These are phyloP conservation scores for Vidua chalybeata DNA, from an alignment of 2,113 vertebrate genomes.

Conservation along the genomic window DNA sequence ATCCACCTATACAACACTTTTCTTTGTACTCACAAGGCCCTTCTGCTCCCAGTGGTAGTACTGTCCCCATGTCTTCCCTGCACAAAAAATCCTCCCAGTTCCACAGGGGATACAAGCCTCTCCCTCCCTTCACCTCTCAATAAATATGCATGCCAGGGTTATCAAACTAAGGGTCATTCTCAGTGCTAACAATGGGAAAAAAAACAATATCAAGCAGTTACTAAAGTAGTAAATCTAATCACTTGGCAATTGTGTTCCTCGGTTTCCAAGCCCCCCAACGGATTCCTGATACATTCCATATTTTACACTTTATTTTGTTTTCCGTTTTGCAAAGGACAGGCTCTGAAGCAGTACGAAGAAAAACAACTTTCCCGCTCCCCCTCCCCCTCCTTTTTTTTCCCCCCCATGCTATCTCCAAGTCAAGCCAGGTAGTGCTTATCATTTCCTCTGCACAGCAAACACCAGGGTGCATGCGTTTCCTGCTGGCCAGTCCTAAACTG, in stretches of 20 bases:
- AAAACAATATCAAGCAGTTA: background rate
- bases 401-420: slow-evolving; percentile 40
- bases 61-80: background rate
- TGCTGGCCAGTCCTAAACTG: slow-evolving; percentile 48
- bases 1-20: background rate
- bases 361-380: background rate
- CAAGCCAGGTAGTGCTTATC: slow-evolving; percentile 76
- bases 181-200: background rate
- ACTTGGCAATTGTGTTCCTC: background rate
- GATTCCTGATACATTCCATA: slow-evolving; percentile 23
- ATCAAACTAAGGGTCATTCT: background rate
- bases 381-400: background rate
- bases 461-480: slow-evolving; percentile 73
- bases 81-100: background rate
- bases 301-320: slow-evolving; percentile 61
- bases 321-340: slow-evolving; percentile 49
- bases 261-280: background rate
- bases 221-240: background rate
- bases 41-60: background rate
- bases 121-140: background rate
- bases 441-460: slow-evolving; percentile 64
- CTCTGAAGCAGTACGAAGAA: slow-evolving; percentile 24
- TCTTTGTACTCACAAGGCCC: background rate
- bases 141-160: background rate
- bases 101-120: background rate